Conservation (phyloP, 2,113 vertebrate genomes). For the Petaurus breviceps region DNA sequence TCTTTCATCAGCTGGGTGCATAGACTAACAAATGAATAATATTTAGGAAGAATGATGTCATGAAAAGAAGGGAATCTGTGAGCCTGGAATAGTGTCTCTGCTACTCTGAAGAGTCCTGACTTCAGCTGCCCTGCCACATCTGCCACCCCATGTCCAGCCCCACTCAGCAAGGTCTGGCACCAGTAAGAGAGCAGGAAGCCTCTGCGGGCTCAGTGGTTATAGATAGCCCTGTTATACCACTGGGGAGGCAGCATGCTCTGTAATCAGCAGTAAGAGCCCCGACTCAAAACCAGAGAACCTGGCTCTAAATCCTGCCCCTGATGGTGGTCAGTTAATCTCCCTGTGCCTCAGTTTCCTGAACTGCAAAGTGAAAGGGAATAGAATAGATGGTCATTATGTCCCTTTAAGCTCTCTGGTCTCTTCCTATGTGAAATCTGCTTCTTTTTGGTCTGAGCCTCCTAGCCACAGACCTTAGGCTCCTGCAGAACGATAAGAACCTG, state of each 20-base stretch:
- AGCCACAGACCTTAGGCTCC: not conserved
- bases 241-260: not conserved
- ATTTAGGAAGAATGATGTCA: not conserved
- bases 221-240: not conserved
- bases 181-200: not conserved
- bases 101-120: not conserved
- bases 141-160: not conserved
- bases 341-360: not conserved
- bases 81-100: not conserved
- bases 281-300: not conserved
- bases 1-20: not conserved
- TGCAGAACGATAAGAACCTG: not conserved
- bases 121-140: not conserved
- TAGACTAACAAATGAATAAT: not conserved
- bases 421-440: not conserved
- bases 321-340: not conserved
- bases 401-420: not conserved
- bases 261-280: not conserved
- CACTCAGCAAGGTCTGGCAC: not conserved
- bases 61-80: not conserved
- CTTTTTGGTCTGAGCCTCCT: not conserved
- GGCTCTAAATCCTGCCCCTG: not conserved
- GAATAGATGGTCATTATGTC: not conserved
- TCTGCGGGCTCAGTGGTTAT: not conserved
- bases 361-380: not conserved